Evolutionary conservation across 2,888 invertebrate species (phyloP).

Genomic region (Salticus scenicus): DNA sequence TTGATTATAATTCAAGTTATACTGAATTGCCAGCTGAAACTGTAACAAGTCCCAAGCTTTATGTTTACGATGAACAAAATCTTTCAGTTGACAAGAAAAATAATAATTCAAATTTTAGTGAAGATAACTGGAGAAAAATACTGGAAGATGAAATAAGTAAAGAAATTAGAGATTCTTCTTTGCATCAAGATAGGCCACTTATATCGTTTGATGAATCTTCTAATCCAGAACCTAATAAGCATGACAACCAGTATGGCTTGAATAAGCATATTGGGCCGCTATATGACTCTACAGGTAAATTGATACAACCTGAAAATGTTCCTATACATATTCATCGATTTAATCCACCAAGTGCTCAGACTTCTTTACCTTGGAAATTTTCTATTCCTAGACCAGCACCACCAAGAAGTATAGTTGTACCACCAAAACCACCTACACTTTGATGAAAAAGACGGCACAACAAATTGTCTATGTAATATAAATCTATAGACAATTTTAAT

Average conservation of each 20-base stretch:
- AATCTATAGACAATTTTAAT: background rate
- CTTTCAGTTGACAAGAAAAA: background rate
- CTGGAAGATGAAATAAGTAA: slow-evolving; percentile 39
- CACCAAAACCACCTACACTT: slow-evolving; percentile 40
- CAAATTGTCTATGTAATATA: background rate
- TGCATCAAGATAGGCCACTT: background rate
- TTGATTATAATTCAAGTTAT: background rate
- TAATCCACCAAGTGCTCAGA: slow-evolving; percentile 33
- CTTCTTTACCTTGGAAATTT: slow-evolving; percentile 51
- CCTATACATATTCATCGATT: slow-evolving; percentile 59
- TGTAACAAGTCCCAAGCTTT: slow-evolving; percentile 39
- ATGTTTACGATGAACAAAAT: slow-evolving; percentile 31
- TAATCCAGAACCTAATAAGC: background rate
- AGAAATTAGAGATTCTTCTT: slow-evolving; percentile 22
- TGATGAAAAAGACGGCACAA: background rate
- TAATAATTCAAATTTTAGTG: background rate
- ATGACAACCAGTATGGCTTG: background rate
- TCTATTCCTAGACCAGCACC: slow-evolving; percentile 56
- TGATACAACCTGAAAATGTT: slow-evolving; percentile 56
- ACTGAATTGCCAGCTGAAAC: background rate
- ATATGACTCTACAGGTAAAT: slow-evolving; percentile 51
- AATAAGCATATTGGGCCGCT: slow-evolving; percentile 19
- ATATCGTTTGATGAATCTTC: background rate
- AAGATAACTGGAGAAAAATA: slow-evolving; percentile 36
- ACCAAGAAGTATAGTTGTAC: slow-evolving; percentile 52